Percentiles rank a stretch among this genome's conserved stretches.
Evolutionary conservation across 2,888 invertebrate species (phyloP).

Genomic region (Limnephilus auricula): DNA sequence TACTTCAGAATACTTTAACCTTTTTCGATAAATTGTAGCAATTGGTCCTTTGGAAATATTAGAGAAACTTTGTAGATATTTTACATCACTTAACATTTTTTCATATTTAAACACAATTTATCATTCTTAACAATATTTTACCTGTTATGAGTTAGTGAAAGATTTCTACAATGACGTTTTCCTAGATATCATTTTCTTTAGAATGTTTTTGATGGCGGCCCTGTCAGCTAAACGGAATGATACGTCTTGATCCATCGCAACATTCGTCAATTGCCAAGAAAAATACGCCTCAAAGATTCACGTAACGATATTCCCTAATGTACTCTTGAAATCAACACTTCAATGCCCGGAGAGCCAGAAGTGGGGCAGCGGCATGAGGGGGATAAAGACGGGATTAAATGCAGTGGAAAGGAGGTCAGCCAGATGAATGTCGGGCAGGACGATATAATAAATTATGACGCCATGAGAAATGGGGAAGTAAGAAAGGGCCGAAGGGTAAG

Average conservation of each 20-base stretch:
- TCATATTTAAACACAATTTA: no score
- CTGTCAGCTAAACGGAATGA: not conserved
- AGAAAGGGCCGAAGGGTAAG: not conserved
- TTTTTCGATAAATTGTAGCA: no score
- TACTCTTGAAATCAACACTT: not conserved
- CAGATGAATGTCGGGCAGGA: not conserved
- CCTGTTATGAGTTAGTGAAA: not conserved
- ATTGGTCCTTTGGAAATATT: no score
- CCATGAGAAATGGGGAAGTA: not conserved
- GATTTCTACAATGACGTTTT: not conserved
- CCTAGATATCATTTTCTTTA: not conserved
- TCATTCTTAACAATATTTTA: not conserved
- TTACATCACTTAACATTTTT: no score
- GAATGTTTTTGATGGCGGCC: not conserved
- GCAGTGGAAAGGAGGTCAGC: not conserved
- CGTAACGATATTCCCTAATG: not conserved
- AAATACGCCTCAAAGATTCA: constrained; percentile 2
- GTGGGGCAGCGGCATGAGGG: not conserved
- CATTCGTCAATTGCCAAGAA: not conserved
- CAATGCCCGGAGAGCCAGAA: not conserved
- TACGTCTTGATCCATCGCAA: not conserved
- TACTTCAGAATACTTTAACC: no score
- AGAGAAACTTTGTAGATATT: no score
- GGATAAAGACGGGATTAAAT: not conserved
- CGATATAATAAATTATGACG: not conserved